phyloP scores from a whole-genome alignment of 2,888 invertebrate genomes.

The Machimus atricapillus region DNA sequence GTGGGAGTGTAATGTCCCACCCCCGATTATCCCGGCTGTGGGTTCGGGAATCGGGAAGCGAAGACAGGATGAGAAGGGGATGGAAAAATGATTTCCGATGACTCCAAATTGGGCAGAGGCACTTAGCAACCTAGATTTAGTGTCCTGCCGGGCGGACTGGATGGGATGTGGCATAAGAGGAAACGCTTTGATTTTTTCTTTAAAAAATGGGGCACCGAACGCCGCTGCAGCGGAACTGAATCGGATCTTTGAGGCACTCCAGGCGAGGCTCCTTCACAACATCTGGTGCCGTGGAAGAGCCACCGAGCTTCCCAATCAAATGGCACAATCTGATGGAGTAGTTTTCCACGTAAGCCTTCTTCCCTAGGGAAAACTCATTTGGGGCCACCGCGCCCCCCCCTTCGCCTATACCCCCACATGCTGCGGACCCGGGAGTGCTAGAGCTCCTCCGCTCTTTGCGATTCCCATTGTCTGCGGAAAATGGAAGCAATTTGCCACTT shows the following conservation, averaged over 20 bases:
- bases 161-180: neutral
- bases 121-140: neutral
- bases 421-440: neutral
- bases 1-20: neutral
- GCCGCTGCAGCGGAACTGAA: neutral
- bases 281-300: neutral
- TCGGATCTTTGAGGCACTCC: neutral
- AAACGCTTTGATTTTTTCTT: neutral
- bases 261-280: neutral
- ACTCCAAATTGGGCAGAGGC: neutral
- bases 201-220: neutral
- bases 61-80: neutral
- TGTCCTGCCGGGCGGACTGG: neutral
- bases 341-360: conserved; percentile 16
- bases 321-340: neutral
- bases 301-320: neutral
- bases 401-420: neutral
- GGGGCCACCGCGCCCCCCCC: neutral
- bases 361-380: neutral
- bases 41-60: neutral
- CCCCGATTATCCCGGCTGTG: neutral
- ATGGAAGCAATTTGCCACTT: conserved; percentile 29
- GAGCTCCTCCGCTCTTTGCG: neutral
- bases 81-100: neutral
- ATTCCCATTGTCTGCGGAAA: conserved; percentile 21